Conservation (phyloP, 2,113 vertebrate genomes). For the Xenus cinereus region DNA sequence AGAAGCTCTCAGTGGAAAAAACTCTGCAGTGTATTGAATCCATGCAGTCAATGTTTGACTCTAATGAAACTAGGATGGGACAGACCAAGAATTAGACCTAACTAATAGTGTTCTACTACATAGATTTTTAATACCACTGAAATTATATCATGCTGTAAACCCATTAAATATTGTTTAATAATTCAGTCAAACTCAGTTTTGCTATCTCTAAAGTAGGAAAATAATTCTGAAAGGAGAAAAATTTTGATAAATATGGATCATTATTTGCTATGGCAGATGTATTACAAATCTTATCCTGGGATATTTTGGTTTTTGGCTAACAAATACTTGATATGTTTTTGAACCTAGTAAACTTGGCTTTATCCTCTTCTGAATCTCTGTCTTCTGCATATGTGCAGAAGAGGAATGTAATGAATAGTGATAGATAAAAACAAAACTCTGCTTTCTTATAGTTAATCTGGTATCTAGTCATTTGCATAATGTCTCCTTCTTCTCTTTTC, state of each 20-base stretch:
- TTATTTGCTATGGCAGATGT: neutral
- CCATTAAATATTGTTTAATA: neutral
- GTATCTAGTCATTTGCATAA: neutral
- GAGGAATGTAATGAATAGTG: neutral
- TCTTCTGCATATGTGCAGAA: neutral
- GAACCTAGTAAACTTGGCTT: neutral
- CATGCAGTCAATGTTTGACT: neutral
- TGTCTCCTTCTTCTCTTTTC: neutral
- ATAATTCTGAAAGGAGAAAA: neutral
- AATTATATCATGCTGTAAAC: neutral
- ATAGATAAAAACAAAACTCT: neutral
- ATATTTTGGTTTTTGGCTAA: neutral
- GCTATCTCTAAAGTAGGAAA: neutral
- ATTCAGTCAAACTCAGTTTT: neutral
- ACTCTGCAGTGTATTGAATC: neutral
- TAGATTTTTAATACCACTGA: neutral
- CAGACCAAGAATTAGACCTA: neutral
- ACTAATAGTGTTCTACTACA: neutral
- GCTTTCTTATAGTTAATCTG: neutral
- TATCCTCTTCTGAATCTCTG: neutral
- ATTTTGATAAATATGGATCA: neutral
- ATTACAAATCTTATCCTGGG: neutral
- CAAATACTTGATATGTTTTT: neutral
- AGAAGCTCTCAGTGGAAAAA: neutral
- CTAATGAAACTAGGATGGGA: neutral